phyloP scores from a whole-genome alignment of 2,797 vertebrate genomes.

The Anisognathus igniventris region DNA sequence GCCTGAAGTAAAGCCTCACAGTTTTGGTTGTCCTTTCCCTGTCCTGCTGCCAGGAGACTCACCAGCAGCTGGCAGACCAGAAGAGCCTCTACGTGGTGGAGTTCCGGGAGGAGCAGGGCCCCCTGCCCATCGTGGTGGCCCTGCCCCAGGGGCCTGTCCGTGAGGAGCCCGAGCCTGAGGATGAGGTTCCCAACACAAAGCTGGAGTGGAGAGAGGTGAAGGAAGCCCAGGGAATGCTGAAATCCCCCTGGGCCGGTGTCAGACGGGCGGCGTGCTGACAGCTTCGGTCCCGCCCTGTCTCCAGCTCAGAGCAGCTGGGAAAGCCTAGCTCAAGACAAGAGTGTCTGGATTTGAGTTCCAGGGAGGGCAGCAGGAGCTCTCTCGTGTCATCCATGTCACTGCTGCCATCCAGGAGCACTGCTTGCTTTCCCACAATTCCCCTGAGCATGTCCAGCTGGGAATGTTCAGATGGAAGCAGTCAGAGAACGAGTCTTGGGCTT shows the following conservation, averaged over 20 bases:
- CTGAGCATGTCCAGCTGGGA: not conserved
- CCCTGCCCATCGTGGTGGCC: conserved; percentile 84
- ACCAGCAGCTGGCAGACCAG: conserved; percentile 83
- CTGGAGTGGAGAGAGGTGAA: conserved; percentile 87
- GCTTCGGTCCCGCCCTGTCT: not conserved
- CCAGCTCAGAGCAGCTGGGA: not conserved
- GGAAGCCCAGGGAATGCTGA: conserved; percentile 79
- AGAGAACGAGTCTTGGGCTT: not conserved
- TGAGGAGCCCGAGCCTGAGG: conserved; percentile 73
- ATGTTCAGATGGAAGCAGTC: not conserved
- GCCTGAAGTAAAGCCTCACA: not conserved
- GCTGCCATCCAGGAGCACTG: not conserved
- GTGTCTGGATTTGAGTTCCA: not conserved
- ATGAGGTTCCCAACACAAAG: conserved; percentile 79
- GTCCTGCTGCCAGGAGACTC: conserved; percentile 79
- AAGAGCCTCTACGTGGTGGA: conserved; percentile 90
- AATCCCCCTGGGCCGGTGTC: conserved; percentile 80
- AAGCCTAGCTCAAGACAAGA: not conserved
- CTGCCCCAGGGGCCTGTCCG: conserved; percentile 69
- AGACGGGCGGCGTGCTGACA: conserved; percentile 80
- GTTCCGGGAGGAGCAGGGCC: conserved; percentile 82
- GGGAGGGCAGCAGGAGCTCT: not conserved
- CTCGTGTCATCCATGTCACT: not conserved
- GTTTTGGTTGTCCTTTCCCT: not conserved
- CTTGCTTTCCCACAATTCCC: not conserved